These are phyloP conservation scores for Leptothorax acervorum DNA, from an alignment of 2,888 invertebrate species.

Conservation along the genomic window DNA sequence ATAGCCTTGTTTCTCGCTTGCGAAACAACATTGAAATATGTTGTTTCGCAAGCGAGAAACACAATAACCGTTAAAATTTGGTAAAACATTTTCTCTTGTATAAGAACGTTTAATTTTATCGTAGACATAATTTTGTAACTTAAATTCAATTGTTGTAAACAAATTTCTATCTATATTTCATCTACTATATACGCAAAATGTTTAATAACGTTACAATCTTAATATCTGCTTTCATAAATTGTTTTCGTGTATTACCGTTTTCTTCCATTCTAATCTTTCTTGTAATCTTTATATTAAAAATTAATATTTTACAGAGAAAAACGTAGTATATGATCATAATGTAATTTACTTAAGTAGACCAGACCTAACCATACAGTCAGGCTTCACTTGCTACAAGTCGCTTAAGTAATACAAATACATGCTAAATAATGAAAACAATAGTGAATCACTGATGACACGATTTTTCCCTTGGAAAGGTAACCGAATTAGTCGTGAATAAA, in stretches of 20 bases:
- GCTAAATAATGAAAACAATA: not conserved
- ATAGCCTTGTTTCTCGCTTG: not conserved
- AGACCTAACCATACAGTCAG: not conserved
- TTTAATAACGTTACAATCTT: not conserved
- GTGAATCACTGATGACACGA: slow-evolving; percentile 29
- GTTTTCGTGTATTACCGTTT: not conserved
- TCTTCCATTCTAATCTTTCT: not conserved
- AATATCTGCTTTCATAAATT: not conserved
- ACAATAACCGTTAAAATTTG: not conserved
- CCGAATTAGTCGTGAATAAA: slow-evolving; percentile 27
- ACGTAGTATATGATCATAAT: not conserved
- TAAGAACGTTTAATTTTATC: not conserved
- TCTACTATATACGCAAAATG: not conserved
- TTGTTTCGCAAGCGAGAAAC: too few species aligned
- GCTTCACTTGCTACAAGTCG: not conserved
- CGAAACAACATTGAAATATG: not conserved
- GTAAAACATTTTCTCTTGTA: not conserved
- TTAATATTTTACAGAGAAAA: not conserved
- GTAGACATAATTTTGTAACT: slow-evolving; percentile 5
- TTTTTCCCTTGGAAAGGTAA: slow-evolving; percentile 20
- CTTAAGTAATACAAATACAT: not conserved
- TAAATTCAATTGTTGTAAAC: not conserved
- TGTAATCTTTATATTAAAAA: not conserved
- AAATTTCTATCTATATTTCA: slow-evolving; percentile 3
- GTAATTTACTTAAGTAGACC: slow-evolving; percentile 17